Conservation (phyloP, 1,140 invertebrate species). For the Periplaneta americana region DNA sequence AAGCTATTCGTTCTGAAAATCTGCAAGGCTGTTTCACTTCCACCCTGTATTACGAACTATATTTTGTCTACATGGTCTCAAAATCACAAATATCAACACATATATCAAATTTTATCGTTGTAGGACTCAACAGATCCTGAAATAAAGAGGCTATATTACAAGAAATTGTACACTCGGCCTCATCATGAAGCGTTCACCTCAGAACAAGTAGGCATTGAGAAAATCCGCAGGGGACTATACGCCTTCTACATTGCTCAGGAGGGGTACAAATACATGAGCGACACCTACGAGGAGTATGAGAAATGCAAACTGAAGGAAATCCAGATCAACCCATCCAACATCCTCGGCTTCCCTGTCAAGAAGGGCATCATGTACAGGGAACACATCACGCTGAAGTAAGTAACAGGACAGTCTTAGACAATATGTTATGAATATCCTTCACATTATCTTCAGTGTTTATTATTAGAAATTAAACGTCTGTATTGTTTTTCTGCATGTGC, state of each 20-base stretch:
- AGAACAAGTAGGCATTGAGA: slow-evolving; percentile 47
- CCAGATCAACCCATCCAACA: slow-evolving; percentile 46
- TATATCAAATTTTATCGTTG: too few relatives aligned
- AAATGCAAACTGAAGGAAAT: slow-evolving; percentile 54
- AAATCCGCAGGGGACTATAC: slow-evolving; percentile 49
- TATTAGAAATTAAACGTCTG: too few relatives aligned
- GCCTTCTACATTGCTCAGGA: slow-evolving; percentile 56
- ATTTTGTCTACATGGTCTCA: too few relatives aligned
- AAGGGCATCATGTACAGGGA: slow-evolving; percentile 53
- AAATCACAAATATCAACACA: too few relatives aligned
- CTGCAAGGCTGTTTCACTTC: too few relatives aligned
- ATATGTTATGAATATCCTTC: too few relatives aligned
- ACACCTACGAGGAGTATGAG: slow-evolving; percentile 39
- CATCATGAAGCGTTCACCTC: slow-evolving; percentile 44
- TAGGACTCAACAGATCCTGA: slow-evolving; percentile 52
- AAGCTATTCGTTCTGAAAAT: too few relatives aligned
- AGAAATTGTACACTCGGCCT: slow-evolving; percentile 50
- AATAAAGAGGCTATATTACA: slow-evolving; percentile 48
- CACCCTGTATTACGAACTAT: too few relatives aligned
- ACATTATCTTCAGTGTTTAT: too few relatives aligned
- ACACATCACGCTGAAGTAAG: slow-evolving; percentile 48
- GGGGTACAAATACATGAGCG: slow-evolving; percentile 54
- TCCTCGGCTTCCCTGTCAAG: slow-evolving; percentile 45
- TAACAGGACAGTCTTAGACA: too few relatives aligned
- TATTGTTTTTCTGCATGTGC: too few relatives aligned